Conservation (phyloP, 1,140 invertebrate species). For the Temnothorax longispinosus region DNA sequence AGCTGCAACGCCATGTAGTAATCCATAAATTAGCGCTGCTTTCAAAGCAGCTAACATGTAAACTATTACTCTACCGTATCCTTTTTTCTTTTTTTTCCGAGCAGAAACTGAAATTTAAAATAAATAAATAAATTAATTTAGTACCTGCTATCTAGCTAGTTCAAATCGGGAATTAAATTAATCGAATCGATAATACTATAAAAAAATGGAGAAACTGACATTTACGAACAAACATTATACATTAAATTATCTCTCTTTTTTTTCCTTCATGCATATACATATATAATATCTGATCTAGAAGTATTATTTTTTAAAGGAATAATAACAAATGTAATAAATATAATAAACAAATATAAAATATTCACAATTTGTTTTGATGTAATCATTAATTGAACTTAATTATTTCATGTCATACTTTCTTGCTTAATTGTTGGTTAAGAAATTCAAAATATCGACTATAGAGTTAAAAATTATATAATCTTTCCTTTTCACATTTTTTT, state of each 20-base stretch:
- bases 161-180: neutral
- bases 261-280: neutral
- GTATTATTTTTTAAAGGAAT: neutral
- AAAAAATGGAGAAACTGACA: neutral
- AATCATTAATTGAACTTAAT: neutral
- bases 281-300: neutral
- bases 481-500: neutral
- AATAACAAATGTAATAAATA: neutral
- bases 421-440: neutral
- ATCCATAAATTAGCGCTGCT: constrained; percentile 90
- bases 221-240: neutral
- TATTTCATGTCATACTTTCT: neutral
- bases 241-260: neutral
- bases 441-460: neutral
- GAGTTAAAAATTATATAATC: neutral
- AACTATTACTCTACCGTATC: constrained; percentile 87
- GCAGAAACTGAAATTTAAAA: constrained; percentile 44
- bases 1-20: constrained; percentile 91
- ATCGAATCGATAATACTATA: neutral
- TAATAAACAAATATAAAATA: neutral
- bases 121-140: constrained; percentile 3
- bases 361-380: neutral
- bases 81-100: constrained; percentile 83
- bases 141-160: neutral
- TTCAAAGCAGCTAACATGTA: constrained; percentile 89